phyloP scores from a whole-genome alignment of 2,113 vertebrate genomes.

The Neoarius graeffei region DNA sequence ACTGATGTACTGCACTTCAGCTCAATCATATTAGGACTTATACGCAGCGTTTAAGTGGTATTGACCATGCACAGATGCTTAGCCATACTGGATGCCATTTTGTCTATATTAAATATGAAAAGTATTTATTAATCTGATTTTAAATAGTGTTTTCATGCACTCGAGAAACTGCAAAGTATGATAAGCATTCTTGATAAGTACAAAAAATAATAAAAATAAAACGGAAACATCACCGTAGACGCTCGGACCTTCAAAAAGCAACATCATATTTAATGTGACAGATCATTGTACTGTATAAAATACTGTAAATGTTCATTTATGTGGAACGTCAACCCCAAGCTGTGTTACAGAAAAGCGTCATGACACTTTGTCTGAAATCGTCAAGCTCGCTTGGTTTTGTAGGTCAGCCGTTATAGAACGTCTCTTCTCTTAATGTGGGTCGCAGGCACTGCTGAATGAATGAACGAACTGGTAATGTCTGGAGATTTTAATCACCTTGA shows the following conservation, averaged over 20 bases:
- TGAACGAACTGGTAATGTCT: conserved; percentile 62
- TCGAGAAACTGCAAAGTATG: background rate
- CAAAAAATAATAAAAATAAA: background rate
- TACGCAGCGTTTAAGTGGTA: background rate
- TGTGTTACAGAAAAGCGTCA: conserved; percentile 7
- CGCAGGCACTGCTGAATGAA: conserved; percentile 58
- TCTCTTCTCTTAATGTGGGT: conserved; percentile 68
- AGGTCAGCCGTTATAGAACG: conserved; percentile 71
- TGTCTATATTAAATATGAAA: background rate
- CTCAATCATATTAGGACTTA: conserved; percentile 7
- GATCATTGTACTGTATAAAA: background rate
- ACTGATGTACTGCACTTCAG: conserved; percentile 3
- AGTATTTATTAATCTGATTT: background rate
- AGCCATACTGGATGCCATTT: background rate
- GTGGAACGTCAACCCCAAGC: conserved; percentile 25
- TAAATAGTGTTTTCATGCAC: background rate
- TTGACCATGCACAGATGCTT: background rate
- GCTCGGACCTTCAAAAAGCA: background rate
- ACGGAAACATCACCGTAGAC: background rate
- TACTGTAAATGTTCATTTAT: conserved; percentile 1
- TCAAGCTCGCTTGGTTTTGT: conserved; percentile 72
- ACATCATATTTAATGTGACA: background rate
- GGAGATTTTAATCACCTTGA: conserved; percentile 64
- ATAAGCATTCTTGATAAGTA: background rate
- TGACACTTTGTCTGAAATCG: conserved; percentile 59